Evolutionary conservation across 2,888 invertebrate species (phyloP).

Genomic region (Caenorhabditis becei): DNA sequence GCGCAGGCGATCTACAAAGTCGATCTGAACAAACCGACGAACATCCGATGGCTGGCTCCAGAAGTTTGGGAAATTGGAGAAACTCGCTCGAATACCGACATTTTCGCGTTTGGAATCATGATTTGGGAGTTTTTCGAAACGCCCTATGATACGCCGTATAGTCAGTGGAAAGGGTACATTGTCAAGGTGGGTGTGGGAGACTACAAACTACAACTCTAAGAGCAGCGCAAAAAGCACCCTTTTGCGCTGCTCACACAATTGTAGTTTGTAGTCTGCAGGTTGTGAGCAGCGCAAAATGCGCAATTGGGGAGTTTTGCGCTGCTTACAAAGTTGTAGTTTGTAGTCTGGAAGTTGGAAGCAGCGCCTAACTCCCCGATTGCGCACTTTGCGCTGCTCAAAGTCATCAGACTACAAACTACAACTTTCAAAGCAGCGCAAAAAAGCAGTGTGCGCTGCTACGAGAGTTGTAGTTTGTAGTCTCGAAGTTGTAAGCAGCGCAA

Average conservation of each 20-base stretch:
- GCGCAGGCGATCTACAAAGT: constrained; percentile 68
- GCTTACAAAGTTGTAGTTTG: too few relatives aligned
- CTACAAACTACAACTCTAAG: too few relatives aligned
- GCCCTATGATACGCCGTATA: constrained; percentile 75
- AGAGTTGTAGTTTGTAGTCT: too few relatives aligned
- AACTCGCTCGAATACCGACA: constrained; percentile 75
- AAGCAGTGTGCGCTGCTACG: too few relatives aligned
- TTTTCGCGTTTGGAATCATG: constrained; percentile 75
- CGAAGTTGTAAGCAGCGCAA: too few relatives aligned
- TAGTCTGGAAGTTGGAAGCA: too few relatives aligned
- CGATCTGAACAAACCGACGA: constrained; percentile 74
- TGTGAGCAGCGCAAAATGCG: neutral
- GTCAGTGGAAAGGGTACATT: constrained; percentile 70
- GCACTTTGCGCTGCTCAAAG: too few relatives aligned
- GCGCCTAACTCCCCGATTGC: too few relatives aligned
- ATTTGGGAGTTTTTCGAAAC: constrained; percentile 76
- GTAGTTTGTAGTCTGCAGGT: neutral
- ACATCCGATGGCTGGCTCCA: constrained; percentile 77
- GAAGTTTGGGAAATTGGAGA: constrained; percentile 78
- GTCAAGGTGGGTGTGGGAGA: constrained; percentile 71
- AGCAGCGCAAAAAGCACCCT: too few relatives aligned
- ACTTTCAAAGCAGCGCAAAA: neutral
- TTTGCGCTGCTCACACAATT: too few relatives aligned
- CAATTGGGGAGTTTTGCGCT: too few relatives aligned
- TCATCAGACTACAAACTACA: too few relatives aligned